Evolutionary conservation across 1,140 invertebrate species (phyloP).

Genomic region (Sycophaga agraensis): DNA sequence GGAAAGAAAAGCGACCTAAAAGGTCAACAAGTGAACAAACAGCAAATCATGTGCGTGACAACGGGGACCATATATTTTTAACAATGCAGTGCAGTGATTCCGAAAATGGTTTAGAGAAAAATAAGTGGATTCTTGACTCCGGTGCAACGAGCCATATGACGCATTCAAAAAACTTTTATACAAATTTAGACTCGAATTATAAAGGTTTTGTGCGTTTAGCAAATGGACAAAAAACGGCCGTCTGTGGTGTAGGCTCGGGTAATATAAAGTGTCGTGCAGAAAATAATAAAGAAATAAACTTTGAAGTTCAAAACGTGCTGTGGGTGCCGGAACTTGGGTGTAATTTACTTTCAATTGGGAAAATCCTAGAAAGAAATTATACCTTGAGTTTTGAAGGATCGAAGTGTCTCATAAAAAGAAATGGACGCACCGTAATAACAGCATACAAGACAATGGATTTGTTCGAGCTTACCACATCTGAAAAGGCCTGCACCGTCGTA

Average conservation of each 20-base stretch:
- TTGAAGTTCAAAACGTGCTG: constrained; percentile 35
- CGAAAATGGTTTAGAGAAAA: neutral
- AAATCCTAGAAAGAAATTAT: too few relatives aligned
- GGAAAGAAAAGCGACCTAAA: neutral
- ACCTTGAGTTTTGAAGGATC: too few relatives aligned
- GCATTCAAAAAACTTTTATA: constrained; percentile 19
- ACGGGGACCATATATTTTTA: too few relatives aligned
- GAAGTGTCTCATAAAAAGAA: neutral
- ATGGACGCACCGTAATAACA: neutral
- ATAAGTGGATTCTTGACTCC: neutral
- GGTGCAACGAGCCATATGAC: neutral
- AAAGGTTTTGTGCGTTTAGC: neutral
- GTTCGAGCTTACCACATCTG: neutral
- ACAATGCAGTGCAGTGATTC: neutral
- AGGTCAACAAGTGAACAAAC: too few relatives aligned
- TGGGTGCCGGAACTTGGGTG: constrained; percentile 26
- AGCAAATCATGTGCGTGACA: too few relatives aligned
- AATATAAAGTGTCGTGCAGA: too few relatives aligned
- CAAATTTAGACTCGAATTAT: neutral
- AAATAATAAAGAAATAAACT: neutral
- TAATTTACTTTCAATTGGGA: too few relatives aligned
- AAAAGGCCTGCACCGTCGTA: neutral
- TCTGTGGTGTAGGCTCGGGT: too few relatives aligned
- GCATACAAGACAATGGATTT: constrained; percentile 1
- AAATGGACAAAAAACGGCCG: neutral